Evolutionary conservation across 2,888 invertebrate genomes (phyloP).

Genomic region (Protonemura montana): DNA sequence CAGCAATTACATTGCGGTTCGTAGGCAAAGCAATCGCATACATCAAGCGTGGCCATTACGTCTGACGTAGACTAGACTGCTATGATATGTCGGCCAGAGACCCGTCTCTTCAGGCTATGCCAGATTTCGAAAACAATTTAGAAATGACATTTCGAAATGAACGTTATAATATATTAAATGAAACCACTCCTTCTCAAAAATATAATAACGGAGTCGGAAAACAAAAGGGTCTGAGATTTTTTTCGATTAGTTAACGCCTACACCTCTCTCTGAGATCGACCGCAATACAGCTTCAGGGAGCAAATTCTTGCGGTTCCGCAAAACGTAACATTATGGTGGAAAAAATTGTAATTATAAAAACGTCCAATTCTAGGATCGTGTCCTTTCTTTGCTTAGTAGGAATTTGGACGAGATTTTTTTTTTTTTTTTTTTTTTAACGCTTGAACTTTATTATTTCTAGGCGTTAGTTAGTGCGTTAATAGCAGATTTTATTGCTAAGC

Average conservation of each 20-base stretch:
- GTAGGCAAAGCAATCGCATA: background rate
- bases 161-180: conserved; percentile 28
- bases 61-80: background rate
- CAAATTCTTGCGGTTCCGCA: conserved; percentile 21
- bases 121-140: conserved; percentile 23
- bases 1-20: background rate
- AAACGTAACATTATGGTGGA: background rate
- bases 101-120: conserved; percentile 42
- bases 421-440: background rate
- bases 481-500: background rate
- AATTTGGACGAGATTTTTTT: background rate
- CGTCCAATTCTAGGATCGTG: background rate
- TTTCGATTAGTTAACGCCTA: conserved; percentile 29
- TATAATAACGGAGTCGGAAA: conserved; percentile 16
- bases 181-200: conserved; percentile 24
- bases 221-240: conserved; percentile 27
- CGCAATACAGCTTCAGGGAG: conserved; percentile 24
- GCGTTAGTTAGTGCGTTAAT: background rate
- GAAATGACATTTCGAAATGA: conserved; percentile 31
- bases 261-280: background rate
- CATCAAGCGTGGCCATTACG: background rate
- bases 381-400: background rate
- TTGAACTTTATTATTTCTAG: background rate
- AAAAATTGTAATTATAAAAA: conserved; percentile 13
- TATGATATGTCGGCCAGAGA: conserved; percentile 31